These are phyloP conservation scores for Ophonus ardosiacus DNA, from an alignment of 2,888 invertebrate genomes.

Conservation along the genomic window DNA sequence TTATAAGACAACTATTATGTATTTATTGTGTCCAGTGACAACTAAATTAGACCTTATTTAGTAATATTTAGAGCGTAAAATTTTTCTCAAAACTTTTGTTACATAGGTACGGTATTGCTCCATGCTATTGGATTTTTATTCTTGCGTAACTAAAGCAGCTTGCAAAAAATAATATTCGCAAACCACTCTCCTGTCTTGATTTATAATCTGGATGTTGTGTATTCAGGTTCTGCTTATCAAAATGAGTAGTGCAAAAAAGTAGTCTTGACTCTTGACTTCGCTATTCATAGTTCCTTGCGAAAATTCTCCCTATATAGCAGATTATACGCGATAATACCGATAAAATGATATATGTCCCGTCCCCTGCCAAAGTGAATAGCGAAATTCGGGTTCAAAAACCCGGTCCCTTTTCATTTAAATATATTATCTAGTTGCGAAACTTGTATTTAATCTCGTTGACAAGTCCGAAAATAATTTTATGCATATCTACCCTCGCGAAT, in stretches of 20 bases:
- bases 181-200: not conserved
- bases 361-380: slow-evolving; percentile 13
- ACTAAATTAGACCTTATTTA: too few relatives aligned
- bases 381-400: slow-evolving; percentile 17
- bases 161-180: not conserved
- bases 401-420: slow-evolving; percentile 24
- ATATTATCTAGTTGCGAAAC: slow-evolving; percentile 49
- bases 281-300: slow-evolving; percentile 1
- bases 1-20: too few relatives aligned
- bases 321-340: slow-evolving; percentile 1
- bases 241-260: not conserved
- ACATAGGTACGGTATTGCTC: too few relatives aligned
- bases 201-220: not conserved
- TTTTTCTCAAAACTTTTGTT: too few relatives aligned
- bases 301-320: slow-evolving; percentile 1
- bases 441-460: slow-evolving; percentile 49
- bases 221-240: not conserved
- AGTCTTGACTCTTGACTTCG: not conserved
- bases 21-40: too few relatives aligned
- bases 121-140: too few relatives aligned
- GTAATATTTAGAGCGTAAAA: too few relatives aligned
- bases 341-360: not conserved
- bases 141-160: not conserved
- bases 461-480: slow-evolving; percentile 33
- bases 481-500: slow-evolving; percentile 36